phyloP scores from a whole-genome alignment of 2,797 vertebrate species.

The Eidolon dupreanum region DNA sequence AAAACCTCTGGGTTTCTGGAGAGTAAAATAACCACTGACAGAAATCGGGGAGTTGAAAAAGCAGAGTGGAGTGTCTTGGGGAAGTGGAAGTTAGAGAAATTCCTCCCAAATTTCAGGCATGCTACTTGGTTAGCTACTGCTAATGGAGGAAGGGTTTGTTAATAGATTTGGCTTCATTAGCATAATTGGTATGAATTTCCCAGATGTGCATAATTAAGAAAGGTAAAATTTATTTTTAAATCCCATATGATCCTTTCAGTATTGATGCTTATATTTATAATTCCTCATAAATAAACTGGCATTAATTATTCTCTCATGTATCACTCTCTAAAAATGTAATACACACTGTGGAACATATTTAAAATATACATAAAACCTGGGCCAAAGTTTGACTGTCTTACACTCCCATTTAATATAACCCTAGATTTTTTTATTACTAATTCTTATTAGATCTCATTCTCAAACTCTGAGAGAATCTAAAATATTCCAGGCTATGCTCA shows the following conservation, averaged over 20 bases:
- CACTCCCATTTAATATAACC: neutral
- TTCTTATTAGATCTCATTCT: neutral
- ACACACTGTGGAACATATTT: neutral
- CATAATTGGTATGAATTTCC: neutral
- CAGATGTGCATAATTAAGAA: neutral
- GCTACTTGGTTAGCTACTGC: neutral
- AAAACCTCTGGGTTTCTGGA: neutral
- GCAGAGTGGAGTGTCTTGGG: neutral
- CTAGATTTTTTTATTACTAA: neutral
- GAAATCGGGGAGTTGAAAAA: neutral
- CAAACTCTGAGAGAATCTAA: neutral
- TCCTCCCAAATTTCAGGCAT: neutral
- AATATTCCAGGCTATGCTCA: neutral
- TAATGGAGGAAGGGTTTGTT: neutral
- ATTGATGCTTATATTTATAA: neutral
- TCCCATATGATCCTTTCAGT: neutral
- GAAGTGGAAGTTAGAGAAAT: no score
- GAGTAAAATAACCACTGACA: neutral
- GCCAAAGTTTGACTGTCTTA: neutral
- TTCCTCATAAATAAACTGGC: conserved; percentile 18
- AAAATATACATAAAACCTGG: neutral
- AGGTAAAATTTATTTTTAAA: neutral
- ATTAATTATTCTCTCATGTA: conserved; percentile 16
- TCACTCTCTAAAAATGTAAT: conserved; percentile 4
- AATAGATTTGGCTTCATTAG: neutral